Evolutionary conservation across 2,888 invertebrate genomes (phyloP).

Genomic region (Eristalis arbustorum): DNA sequence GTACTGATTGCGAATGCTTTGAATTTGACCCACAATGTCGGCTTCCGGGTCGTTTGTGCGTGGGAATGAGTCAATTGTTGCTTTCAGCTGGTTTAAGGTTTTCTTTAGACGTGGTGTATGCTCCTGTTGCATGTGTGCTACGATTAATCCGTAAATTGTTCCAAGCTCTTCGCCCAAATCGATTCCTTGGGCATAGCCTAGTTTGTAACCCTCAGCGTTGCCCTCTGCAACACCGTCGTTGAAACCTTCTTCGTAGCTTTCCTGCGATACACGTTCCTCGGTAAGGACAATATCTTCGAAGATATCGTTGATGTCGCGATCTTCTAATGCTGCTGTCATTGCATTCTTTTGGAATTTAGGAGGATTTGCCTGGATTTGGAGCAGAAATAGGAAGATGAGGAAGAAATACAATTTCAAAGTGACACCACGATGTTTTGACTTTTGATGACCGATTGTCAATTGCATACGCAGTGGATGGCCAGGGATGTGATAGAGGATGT

Average conservation of each 20-base stretch:
- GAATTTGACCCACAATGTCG: slow-evolving; percentile 84
- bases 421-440: no score
- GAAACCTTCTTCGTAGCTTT: slow-evolving; percentile 86
- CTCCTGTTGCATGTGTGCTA: slow-evolving; percentile 80
- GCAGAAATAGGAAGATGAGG: no score
- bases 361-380: background rate
- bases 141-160: slow-evolving; percentile 84
- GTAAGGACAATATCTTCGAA: slow-evolving; percentile 86
- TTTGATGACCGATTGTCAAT: no score
- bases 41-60: slow-evolving; percentile 83
- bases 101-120: slow-evolving; percentile 82
- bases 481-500: no score
- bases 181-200: slow-evolving; percentile 89
- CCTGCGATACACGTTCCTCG: slow-evolving; percentile 84
- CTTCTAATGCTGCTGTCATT: slow-evolving; percentile 71
- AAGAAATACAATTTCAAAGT: background rate
- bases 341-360: slow-evolving; percentile 11
- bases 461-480: no score
- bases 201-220: slow-evolving; percentile 82
- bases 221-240: slow-evolving; percentile 83
- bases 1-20: slow-evolving; percentile 85
- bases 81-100: slow-evolving; percentile 82
- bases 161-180: slow-evolving; percentile 90
- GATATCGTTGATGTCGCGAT: slow-evolving; percentile 87
- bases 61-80: slow-evolving; percentile 85